A percentile compares a stretch with the other conserved stretches of the same genome.
Conservation (phyloP, 2,888 invertebrate genomes). For the Petrolisthes cinctipes region DNA sequence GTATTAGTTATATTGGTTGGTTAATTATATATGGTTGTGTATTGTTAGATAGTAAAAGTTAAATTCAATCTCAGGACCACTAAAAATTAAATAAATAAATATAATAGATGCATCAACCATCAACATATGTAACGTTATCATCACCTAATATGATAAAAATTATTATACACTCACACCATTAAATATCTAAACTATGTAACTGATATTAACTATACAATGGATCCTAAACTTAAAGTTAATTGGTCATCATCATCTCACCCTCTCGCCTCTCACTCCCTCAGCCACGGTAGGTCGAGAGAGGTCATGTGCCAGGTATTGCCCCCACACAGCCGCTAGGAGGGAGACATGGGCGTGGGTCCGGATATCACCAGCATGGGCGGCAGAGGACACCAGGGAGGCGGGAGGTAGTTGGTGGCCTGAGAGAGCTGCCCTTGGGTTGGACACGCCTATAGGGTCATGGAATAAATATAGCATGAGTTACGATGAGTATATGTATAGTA, state of each 20-base stretch:
- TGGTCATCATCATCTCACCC: slow-evolving; percentile 70
- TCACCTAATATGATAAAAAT: too few species aligned
- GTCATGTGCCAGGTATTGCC: slow-evolving; percentile 68
- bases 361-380: slow-evolving; percentile 75
- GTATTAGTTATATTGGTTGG: too few species aligned
- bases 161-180: too few species aligned
- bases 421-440: slow-evolving; percentile 48
- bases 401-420: slow-evolving; percentile 51
- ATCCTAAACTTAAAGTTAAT: background rate
- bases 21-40: too few species aligned
- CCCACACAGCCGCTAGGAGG: slow-evolving; percentile 68
- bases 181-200: background rate
- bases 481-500: background rate
- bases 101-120: too few species aligned
- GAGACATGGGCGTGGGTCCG: slow-evolving; percentile 82
- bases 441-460: slow-evolving; percentile 46
- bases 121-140: too few species aligned
- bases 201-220: background rate
- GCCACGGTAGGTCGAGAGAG: slow-evolving; percentile 89
- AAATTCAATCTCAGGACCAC: too few species aligned
- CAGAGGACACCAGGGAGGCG: slow-evolving; percentile 72
- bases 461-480: background rate
- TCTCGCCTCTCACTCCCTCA: slow-evolving; percentile 75
- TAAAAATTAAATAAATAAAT: too few species aligned
- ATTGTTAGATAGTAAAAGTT: too few species aligned